Evolutionary conservation across 2,888 invertebrate species (phyloP), one percentile per base, ranked within the genome.

Genomic region (Isoperla grammatica): DNA sequence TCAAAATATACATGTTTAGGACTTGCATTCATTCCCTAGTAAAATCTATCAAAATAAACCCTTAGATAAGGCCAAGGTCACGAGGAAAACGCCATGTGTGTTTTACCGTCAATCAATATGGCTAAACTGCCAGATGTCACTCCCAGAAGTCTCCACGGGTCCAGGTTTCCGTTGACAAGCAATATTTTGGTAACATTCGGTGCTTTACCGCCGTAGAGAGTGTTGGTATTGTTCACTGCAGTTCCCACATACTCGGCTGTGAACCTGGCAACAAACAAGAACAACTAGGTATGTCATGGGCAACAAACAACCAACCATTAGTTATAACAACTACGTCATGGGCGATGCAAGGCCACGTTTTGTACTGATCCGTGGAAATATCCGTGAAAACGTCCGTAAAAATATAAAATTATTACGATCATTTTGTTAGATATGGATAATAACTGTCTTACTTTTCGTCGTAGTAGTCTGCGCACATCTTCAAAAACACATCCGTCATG

Each of bases 141-240:
- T 6, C 82, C 77, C 1, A 82, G 70, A 29, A 72, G 71, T 65
- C 79, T 78, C 79, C 81, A 83, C 1, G 83, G 83, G 69, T 84
- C 83, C 53, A 81, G 67, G 35, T 79, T 77, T 4, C 83, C 83
- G 66, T 83, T 82, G 1, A 78, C 75, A 67, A 81, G 82, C 13
- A 82, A 76, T 0, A 83, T 80, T 17, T 79, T 74, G 1, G 72
- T 77, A 0, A 81, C 74, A 63, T 79, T 78, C 3, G 79, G 79
- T 12, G 68, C 67, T 45, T 71, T 63, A 40, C 77, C 79, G 29
- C 80, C 79, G 63, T 80, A 83, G 59, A 79, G 67, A 35, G 72
- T 65, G 67, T 83, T 83, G 0, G 78, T 75, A 53, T 70, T 69
- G 35, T 65, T 67, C 1, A 81, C 71, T 17, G 76, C 74, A 19